Conservation (phyloP, 53 echinoderm and acorn worm genomes). For the Echinometra lucunter region DNA sequence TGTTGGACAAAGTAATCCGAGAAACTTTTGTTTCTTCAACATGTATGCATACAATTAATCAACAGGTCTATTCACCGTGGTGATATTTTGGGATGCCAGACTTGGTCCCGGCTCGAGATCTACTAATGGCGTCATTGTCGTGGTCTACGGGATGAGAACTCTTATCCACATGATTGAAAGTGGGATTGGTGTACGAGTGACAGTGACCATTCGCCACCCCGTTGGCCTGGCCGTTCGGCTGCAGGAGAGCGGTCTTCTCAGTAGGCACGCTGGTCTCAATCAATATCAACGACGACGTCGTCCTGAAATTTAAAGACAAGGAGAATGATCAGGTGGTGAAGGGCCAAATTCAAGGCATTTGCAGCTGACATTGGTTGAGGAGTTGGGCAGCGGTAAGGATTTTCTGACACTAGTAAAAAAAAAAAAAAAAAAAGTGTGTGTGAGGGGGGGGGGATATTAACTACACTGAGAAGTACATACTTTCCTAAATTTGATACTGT, state of each 20-base stretch:
- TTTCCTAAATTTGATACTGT: too few relatives aligned
- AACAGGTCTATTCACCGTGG: conserved; percentile 15
- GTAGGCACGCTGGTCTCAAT: background rate
- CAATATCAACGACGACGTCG: background rate
- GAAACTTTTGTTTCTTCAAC: too few relatives aligned
- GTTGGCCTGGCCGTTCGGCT: background rate
- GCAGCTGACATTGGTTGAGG: too few relatives aligned
- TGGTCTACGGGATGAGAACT: background rate
- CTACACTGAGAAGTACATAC: too few relatives aligned
- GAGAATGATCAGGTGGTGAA: background rate
- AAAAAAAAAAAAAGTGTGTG: too few relatives aligned
- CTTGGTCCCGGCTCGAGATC: conserved; percentile 14
- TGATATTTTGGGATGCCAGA: conserved; percentile 43
- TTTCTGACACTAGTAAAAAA: too few relatives aligned
- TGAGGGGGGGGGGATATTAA: too few relatives aligned
- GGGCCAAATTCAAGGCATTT: too few relatives aligned
- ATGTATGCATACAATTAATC: too few relatives aligned
- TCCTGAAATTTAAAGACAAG: background rate
- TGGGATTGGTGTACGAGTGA: conserved; percentile 36
- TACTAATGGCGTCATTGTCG: background rate
- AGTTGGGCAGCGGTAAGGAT: too few relatives aligned
- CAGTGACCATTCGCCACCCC: background rate
- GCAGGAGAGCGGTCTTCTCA: conserved; percentile 17
- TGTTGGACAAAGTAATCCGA: too few relatives aligned
- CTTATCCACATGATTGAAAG: background rate